These are phyloP conservation scores for Macrosteles quadrilineatus DNA, from an alignment of 1,140 invertebrate genomes.

Conservation along the genomic window DNA sequence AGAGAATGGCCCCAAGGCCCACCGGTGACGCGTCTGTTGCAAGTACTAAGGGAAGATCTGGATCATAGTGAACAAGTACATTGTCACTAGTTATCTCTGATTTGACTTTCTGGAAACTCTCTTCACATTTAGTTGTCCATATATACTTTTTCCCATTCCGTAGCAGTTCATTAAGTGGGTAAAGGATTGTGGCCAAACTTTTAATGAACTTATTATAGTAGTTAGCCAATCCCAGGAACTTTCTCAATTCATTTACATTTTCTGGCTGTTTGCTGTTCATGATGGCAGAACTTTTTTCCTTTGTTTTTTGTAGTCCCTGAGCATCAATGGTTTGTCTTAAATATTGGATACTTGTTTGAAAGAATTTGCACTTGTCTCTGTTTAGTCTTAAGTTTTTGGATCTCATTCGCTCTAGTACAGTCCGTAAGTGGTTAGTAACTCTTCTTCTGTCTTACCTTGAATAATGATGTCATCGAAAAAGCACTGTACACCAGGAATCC, in stretches of 20 bases:
- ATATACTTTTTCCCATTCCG: background rate
- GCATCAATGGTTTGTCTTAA: conserved; percentile 41
- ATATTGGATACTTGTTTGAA: conserved; percentile 31
- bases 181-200: conserved; percentile 24
- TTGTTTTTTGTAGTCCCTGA: conserved; percentile 36
- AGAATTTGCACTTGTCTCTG: conserved; percentile 28
- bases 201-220: conserved; percentile 47
- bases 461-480: conserved; percentile 37
- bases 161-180: conserved; percentile 37
- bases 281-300: conserved; percentile 43
- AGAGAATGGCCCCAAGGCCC: conserved; percentile 54
- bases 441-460: background rate
- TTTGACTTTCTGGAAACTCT: conserved; percentile 51
- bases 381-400: conserved; percentile 29
- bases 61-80: conserved; percentile 49
- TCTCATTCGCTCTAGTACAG: background rate
- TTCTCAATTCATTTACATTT: conserved; percentile 41
- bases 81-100: conserved; percentile 38
- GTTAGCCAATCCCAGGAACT: conserved; percentile 47
- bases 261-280: conserved; percentile 17
- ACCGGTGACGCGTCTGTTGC: conserved; percentile 54
- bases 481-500: no score
- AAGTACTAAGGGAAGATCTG: conserved; percentile 46
- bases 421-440: background rate
- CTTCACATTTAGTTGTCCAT: background rate